Base-by-base conservation (phyloP, 2,113 vertebrate genomes). In the Patagioenas fasciata region DNA sequence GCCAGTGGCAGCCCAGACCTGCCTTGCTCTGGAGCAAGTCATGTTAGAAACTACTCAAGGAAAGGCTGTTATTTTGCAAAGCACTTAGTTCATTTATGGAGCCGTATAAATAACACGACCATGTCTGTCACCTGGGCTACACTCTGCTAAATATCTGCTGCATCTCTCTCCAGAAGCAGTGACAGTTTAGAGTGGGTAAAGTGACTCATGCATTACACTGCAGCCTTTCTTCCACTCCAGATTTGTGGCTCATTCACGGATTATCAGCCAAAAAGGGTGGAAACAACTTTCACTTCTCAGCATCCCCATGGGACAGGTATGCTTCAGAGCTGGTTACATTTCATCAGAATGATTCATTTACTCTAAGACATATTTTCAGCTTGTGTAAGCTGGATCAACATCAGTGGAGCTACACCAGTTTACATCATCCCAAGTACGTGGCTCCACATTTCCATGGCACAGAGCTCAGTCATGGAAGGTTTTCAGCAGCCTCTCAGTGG, bases 281-380 rank as follows among this genome's bases (percentile, higher is more conserved):
- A 66, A 93, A 34, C 40, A 58, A 32, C 72, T 81, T 85, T 31
- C 40, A 34, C 57, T 81, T 70, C 72, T 66, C 75, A 80, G 60
- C 50, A 77, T 44, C 58, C 36, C 34, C 64, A 38, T n/a, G 20
- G 40, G 47, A 85, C 69, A 91, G 86, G 86, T 71, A 31, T 17
- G 57, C 74, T 69, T 69, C 5, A 26, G 38, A 85, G 58, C 70
- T 87, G 73, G 57, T 66, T 64, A 10, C 36, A 13, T 69, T 85
- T 78, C 80, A 94, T 56, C 29, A 74, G 28, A 36, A 42, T 42
- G n/a, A 86, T 80, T 95, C 57, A 57, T 62, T 80, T 34, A 81
- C 38, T 62, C 77, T 21, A 40, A 60, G 31, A 73, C 4, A 0
- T 53, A 61, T 44, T 87, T 87, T 79, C 3, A 2, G 69, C 40